phyloP scores from a whole-genome alignment of 2,113 vertebrate species.

The Scomber japonicus region DNA sequence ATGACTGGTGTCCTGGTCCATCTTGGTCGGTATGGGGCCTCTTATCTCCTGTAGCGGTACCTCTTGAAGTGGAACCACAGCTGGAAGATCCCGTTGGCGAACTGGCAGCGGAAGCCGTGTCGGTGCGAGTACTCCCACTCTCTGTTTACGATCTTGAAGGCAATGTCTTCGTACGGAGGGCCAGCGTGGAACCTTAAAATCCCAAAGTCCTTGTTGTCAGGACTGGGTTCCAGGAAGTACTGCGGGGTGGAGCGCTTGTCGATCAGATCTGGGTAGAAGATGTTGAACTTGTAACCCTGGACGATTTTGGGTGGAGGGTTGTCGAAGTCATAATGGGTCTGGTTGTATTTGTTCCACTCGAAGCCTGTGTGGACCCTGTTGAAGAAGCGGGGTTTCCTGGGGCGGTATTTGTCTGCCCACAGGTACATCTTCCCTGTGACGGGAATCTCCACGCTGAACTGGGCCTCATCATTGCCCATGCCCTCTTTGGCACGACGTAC shows the following conservation, averaged over 20 bases:
- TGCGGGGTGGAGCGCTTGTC: slow-evolving; percentile 96
- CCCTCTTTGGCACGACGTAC: slow-evolving; percentile 94
- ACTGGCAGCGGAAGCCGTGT: slow-evolving; percentile 98
- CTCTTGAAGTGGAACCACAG: slow-evolving; percentile 99
- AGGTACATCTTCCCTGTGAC: slow-evolving; percentile 95
- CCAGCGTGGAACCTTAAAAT: slow-evolving; percentile 96
- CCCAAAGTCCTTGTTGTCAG: slow-evolving; percentile 96
- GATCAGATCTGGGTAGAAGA: slow-evolving; percentile 98
- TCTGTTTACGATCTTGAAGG: slow-evolving; percentile 96
- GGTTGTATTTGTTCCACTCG: slow-evolving; percentile 99
- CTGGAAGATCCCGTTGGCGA: slow-evolving; percentile 98
- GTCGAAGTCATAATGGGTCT: slow-evolving; percentile 98
- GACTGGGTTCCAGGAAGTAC: slow-evolving; percentile 96
- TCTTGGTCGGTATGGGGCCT: not conserved
- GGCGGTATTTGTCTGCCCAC: slow-evolving; percentile 98
- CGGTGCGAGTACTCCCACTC: slow-evolving; percentile 99
- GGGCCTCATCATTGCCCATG: slow-evolving; percentile 95
- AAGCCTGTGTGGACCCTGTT: slow-evolving; percentile 98
- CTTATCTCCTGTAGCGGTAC: slow-evolving; percentile 93
- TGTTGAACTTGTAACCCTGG: slow-evolving; percentile 99
- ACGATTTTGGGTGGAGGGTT: slow-evolving; percentile 98
- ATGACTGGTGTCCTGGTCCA: slow-evolving; percentile 21
- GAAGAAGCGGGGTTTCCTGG: slow-evolving; percentile 97
- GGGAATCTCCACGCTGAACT: slow-evolving; percentile 97
- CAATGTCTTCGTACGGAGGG: slow-evolving; percentile 97